Base-by-base conservation (phyloP, 2,113 vertebrate genomes). In the Macquaria australasica region DNA sequence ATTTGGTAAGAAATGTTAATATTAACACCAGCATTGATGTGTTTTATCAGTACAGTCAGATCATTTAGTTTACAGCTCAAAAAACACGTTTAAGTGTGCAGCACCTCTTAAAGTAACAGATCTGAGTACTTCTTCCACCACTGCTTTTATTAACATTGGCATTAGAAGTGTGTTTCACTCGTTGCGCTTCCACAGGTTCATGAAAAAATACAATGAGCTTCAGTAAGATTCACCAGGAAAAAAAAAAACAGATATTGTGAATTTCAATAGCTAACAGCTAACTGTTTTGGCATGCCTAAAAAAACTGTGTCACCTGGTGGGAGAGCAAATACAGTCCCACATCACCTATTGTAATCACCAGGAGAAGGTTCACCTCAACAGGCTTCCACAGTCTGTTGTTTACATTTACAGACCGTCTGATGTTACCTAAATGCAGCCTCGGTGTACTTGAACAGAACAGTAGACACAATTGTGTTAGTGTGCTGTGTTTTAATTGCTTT, bases 401-500 rank as follows among this genome's bases (percentile, higher is more conserved):
- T 63, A 58, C 68, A 39, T 64, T 79, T 64, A 50, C 77, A 28
- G 70, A 89, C 8, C 51, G 62, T 78, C 71, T 70, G 70, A 53
- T 72, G 48, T 66, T 71, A 68, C 60, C 55, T 69, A 53, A 77
- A 59, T 16, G 76, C 82, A 80, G 82, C 73, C 43, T 62, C 8
- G 9, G 8, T n/a, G 50, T 28, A 1, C 39, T 20, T 51, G 18
- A 59, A 43, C n/a, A 23, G 31, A 53, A 56, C 14, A 43, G 76
- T n/a, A 56, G 69, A 45, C 73, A 21, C 48, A 34, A 58, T 2
- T n/a, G 62, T 63, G 64, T 80, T 83, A 37, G 10, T 51, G 71
- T 75, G 58, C 34, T 55, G 58, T 64, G 64, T 71, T 87, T 85
- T 91, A 91, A 91, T 88, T 88, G 87, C 81, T 82, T 84, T 82